Base-by-base conservation (phyloP, 2,113 vertebrate species). In the Myotis brandtii region DNA sequence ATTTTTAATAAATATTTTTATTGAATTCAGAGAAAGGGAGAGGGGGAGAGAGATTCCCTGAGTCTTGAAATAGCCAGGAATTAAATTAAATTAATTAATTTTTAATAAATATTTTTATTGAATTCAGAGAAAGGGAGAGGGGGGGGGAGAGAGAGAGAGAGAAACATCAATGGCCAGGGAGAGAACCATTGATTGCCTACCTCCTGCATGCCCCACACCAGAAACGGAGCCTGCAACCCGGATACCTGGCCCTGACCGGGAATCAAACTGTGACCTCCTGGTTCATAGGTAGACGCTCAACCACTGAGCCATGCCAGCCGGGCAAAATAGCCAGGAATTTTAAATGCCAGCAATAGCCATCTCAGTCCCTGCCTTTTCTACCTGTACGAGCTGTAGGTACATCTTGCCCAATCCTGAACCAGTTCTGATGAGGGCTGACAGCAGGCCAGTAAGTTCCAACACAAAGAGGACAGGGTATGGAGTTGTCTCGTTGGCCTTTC, bases 401-500 rank as follows among this genome's bases (percentile, higher is more conserved):
- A 27, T 20, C 8, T 3, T 82, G 3, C 21, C 32, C 12, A 23
- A 7, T 62, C 75, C 37, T 5, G 20, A 91, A 52, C 30, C 30
- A 32, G 21, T 40, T 79, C 27, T 48, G 7, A 30, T 25, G 16
- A 59, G 17, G 25, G 13, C 23, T 27, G 27, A 56, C 1, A 50
- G 7, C 13, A 5, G 1, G 2, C 69, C 30, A 48, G 12, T n/a
- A 50, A 62, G n/a, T 80, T 52, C 18, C 14, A 69, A 48, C 14
- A 69, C 8, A 10, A 3, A 17, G 0, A 9, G 7, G 11, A 9
- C 37, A 10, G 59, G 40, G 9, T 62, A 50, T 5, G 0, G 46
- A 18, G 11, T 18, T 32, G 13, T 46, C n/a, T 93, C 11, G 4
- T 1, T 43, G 86, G 23, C 13, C 12, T 46, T 54, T 80, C 59